Evolutionary conservation across 2,888 invertebrate species (phyloP), one percentile per base, ranked within the genome.

Genomic region (Mesoligia furuncula): DNA sequence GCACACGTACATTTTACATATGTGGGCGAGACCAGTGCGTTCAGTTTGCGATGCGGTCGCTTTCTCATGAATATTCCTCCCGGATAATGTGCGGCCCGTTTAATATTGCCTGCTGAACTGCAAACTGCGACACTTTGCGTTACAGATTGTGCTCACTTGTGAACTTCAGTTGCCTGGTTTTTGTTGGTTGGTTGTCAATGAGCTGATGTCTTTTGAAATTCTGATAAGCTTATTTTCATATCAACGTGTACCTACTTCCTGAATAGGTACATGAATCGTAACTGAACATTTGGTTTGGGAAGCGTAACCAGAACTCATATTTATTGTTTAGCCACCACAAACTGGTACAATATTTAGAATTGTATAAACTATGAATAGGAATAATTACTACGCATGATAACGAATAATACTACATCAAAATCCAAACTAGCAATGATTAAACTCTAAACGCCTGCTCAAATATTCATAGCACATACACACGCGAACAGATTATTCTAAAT

Each of bases 1-100:
- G 64, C 64, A 73, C 62, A 82, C 73, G 66, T 79, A 85, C 57
- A 62, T 86, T 84, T 83, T 75, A 83, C 67, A 83, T 77, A 71
- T 70, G 75, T 75, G 86, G 59, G 62, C 39, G 69, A 59, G 65
- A 66, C 42, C 73, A 54, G 51, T 85, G 75, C 85, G 85, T 75
- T 78, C 54, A 88, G 86, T 86, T 88, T 89, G 87, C 81, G 83
- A 81, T 88, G 91, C 86, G 92, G 90, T 90, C 83, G 80, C 84
- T 80, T 82, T 81, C 90, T 92, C 92, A 92, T 92, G 92, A 92
- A 92, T 92, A 92, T 92, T 92, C 91, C 77, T 81, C 8, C 27
- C 61, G 85, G 87, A 88, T 92, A 92, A 92, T 92, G 87, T 83
- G 67, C 4, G 24, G 57, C 79, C 77, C 85, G 90, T 88, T 91